Percentiles rank a stretch among this genome's conserved stretches.
Conservation (phyloP, 2,888 invertebrate genomes). For the Carabus problematicus region DNA sequence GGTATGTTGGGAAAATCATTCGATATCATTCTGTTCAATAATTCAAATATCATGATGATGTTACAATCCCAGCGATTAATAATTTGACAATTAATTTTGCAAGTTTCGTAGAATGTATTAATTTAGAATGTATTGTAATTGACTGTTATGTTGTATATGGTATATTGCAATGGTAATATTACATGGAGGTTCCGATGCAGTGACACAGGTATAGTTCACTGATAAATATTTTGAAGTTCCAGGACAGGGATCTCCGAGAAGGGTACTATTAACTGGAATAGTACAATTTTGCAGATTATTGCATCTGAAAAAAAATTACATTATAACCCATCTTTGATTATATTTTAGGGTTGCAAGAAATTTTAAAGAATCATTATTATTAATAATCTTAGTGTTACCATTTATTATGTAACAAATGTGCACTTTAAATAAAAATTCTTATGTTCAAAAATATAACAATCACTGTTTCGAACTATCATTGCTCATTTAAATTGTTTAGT, state of each 20-base stretch:
- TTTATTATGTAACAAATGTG: too few relatives aligned
- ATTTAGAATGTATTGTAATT: too few relatives aligned
- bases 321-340: background rate
- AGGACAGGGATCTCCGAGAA: slow-evolving; percentile 8
- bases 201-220: slow-evolving; percentile 3
- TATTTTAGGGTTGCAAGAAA: background rate
- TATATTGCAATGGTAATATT: background rate
- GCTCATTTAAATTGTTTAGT: too few relatives aligned
- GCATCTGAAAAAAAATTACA: slow-evolving; percentile 21
- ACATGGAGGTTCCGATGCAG: background rate
- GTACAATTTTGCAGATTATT: slow-evolving; percentile 13
- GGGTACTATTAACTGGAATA: background rate
- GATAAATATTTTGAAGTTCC: slow-evolving; percentile 2
- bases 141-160: too few relatives aligned
- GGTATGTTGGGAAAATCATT: background rate
- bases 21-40: background rate
- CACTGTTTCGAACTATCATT: too few relatives aligned
- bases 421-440: too few relatives aligned
- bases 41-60: background rate
- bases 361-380: background rate
- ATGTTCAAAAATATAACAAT: too few relatives aligned
- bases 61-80: too few relatives aligned
- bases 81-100: too few relatives aligned
- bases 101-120: too few relatives aligned
- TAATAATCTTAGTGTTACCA: background rate